These are phyloP conservation scores for Drosophila atripex DNA, from an alignment of 2,888 invertebrate genomes.

Conservation along the genomic window DNA sequence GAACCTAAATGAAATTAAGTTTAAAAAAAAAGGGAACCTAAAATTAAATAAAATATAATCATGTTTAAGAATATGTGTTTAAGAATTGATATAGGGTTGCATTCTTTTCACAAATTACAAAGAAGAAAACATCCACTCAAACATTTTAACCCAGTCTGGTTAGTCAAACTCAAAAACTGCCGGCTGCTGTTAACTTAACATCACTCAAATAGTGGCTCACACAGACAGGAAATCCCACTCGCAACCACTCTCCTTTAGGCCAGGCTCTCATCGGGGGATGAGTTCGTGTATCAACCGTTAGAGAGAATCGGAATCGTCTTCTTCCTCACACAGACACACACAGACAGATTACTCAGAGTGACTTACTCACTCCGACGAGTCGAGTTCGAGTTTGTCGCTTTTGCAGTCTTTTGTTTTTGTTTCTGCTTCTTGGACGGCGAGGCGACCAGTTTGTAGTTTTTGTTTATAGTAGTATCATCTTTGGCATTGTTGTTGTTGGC, in stretches of 20 bases:
- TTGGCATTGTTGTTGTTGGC: slow-evolving; percentile 40
- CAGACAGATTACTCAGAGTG: background rate
- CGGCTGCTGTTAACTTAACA: slow-evolving; percentile 47
- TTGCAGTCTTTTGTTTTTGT: slow-evolving; percentile 63
- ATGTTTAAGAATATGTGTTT: too few relatives aligned
- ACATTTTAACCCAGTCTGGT: background rate
- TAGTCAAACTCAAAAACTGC: background rate
- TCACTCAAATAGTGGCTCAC: slow-evolving; percentile 52
- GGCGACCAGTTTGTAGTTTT: slow-evolving; percentile 74
- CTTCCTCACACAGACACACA: slow-evolving; percentile 33
- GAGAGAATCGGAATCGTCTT: slow-evolving; percentile 53
- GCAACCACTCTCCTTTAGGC: background rate
- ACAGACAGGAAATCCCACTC: slow-evolving; percentile 10
- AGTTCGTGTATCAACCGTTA: slow-evolving; percentile 66
- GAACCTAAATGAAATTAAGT: background rate
- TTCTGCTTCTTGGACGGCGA: slow-evolving; percentile 46
- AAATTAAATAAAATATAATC: too few relatives aligned
- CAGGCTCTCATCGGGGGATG: slow-evolving; percentile 25
- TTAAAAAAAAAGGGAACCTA: too few relatives aligned
- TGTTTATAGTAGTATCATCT: slow-evolving; percentile 70
- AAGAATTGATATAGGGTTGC: too few relatives aligned
- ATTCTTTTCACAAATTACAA: background rate
- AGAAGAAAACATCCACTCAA: background rate
- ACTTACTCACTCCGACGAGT: slow-evolving; percentile 2
- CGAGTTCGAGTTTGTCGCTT: slow-evolving; percentile 39